phyloP scores from a whole-genome alignment of 1,140 invertebrate genomes.

The Bilobella aurantiaca region DNA sequence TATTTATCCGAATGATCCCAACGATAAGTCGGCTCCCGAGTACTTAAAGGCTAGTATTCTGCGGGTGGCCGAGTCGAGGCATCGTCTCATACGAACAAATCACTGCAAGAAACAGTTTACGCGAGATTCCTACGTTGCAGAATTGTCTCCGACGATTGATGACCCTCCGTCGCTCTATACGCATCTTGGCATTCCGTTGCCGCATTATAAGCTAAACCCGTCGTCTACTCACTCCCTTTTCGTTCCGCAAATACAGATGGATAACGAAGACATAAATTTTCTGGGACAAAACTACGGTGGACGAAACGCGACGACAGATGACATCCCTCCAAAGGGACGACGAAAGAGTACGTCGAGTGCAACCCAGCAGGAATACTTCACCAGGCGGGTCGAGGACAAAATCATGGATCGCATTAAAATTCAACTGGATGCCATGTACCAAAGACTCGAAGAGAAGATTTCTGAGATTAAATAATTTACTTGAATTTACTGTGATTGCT shows the following conservation, averaged over 20 bases:
- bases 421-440: constrained; percentile 32
- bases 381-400: constrained; percentile 30
- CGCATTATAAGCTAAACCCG: background rate
- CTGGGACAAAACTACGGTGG: background rate
- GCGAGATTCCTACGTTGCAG: background rate
- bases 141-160: background rate
- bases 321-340: background rate
- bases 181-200: background rate
- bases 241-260: background rate
- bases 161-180: background rate
- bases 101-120: constrained; percentile 12
- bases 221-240: background rate
- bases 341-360: background rate
- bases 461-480: constrained; percentile 13
- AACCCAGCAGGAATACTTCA: constrained; percentile 15
- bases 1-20: constrained; percentile 31
- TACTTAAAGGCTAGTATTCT: constrained; percentile 27
- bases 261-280: background rate
- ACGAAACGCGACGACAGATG: background rate
- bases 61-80: constrained; percentile 18
- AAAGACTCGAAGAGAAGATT: constrained; percentile 30
- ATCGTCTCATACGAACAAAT: constrained; percentile 22
- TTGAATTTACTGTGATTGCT: no score
- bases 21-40: constrained; percentile 29
- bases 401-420: constrained; percentile 35